Conservation (phyloP, 2,888 invertebrate genomes). For the Nebria salina region DNA sequence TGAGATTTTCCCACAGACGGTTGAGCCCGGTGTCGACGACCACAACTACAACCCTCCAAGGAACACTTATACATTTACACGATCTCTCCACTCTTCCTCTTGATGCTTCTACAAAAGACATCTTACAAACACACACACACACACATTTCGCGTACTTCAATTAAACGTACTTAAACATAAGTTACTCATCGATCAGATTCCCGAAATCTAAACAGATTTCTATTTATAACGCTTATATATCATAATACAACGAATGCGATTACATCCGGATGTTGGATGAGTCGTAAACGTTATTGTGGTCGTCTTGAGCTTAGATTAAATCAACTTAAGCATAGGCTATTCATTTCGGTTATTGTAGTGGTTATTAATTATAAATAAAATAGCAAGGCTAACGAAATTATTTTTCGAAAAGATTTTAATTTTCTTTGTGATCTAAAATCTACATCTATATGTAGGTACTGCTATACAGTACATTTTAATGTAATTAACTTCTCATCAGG, state of each 20-base stretch:
- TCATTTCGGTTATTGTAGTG: no score
- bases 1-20: conserved; percentile 42
- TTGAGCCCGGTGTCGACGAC: conserved; percentile 25
- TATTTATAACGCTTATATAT: conserved; percentile 8
- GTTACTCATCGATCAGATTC: not conserved
- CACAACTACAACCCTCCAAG: conserved; percentile 25
- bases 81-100: not conserved
- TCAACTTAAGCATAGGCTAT: no score
- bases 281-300: no score
- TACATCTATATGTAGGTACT: not conserved
- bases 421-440: not conserved
- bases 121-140: not conserved
- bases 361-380: no score
- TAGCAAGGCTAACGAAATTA: no score
- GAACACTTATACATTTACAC: conserved; percentile 4
- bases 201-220: not conserved
- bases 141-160: not conserved
- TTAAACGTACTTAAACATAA: not conserved
- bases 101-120: not conserved
- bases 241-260: not conserved
- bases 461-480: not conserved
- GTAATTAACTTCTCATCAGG: not conserved
- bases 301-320: no score
- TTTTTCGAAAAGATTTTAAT: no score
- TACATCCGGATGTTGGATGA: no score